Evolutionary conservation across 2,797 vertebrate genomes (phyloP), one percentile per base, ranked within the genome.

Genomic region (Danio kyathit): DNA sequence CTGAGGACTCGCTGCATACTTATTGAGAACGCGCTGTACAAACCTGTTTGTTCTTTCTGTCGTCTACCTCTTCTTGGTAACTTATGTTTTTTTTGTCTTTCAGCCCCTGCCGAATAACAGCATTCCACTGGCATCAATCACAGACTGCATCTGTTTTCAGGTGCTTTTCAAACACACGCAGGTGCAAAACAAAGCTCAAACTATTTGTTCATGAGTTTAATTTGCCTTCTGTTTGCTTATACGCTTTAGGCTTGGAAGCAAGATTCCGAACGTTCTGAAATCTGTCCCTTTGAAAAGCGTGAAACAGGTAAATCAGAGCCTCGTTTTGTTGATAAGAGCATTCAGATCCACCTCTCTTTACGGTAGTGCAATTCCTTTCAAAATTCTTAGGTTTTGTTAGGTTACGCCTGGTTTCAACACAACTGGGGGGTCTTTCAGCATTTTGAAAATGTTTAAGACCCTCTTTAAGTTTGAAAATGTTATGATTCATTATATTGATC

Each of bases 121-220:
- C 76, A 83, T 95, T 80, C 92, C 92, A 0, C 73, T 94, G 74
- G 51, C 86, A 56, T 86, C 88, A 40, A 81, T 94, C 76, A 89
- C 90, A 11, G 83, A 87, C 71, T 95, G 94, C 91, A 86, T 84
- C 79, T 95, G 94, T 88, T 78, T 95, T 44, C 85, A 93, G 94
- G 94, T 95, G 86, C 74, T 48, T 12, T 38, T 52, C 48, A 16
- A 40, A 46, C 19, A 49, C 19, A 72, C 48, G 43, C 7, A 74
- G 41, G 66, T 14, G 29, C 40, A 49, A 46, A 64, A 12, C 29
- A 11, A 40, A 2, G 5, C 8, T 21, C 38, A 13, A n/a, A 63
- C 4, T 38, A 19, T 38, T 72, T 44, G 8, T 67, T 14, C 40
- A 70, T 7, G 48, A 12, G 21, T 19, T 52, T 8, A 44, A 14